Percentiles rank a stretch among this genome's conserved stretches.
These are phyloP conservation scores for Ia io DNA, from an alignment of 2,113 vertebrate genomes.

Conservation along the genomic window DNA sequence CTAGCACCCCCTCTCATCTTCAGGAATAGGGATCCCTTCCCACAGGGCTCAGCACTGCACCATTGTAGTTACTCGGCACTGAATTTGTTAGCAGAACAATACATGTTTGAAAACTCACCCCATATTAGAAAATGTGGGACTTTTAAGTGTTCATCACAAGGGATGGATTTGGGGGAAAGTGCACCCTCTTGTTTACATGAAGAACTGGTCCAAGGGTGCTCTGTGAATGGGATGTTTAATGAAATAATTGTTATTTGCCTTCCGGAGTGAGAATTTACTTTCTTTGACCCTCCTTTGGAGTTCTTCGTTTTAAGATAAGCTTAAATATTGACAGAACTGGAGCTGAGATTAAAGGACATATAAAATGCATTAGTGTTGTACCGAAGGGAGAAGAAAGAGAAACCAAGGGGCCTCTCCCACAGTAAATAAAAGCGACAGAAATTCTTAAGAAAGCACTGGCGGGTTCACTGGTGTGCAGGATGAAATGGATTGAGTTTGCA, in stretches of 20 bases:
- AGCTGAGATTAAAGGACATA: conserved; percentile 69
- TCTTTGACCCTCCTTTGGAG: conserved; percentile 68
- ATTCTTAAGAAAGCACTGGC: conserved; percentile 48
- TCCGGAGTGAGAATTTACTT: conserved; percentile 63
- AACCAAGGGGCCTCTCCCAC: conserved; percentile 26
- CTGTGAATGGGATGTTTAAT: conserved; percentile 50
- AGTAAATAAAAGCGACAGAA: conserved; percentile 21
- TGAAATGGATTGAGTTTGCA: neutral
- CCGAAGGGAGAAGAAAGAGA: conserved; percentile 35
- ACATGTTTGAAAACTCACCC: neutral
- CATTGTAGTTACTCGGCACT: rapidly evolving
- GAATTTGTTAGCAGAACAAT: neutral
- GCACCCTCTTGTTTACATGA: neutral
- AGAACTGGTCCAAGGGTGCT: conserved; percentile 8
- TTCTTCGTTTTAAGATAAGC: conserved; percentile 77
- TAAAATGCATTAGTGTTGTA: conserved; percentile 54
- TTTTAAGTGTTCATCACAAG: neutral
- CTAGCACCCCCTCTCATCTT: neutral
- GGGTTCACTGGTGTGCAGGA: neutral
- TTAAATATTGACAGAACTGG: conserved; percentile 80
- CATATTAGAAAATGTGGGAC: neutral
- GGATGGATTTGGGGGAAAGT: neutral
- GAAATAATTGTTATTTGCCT: conserved; percentile 70
- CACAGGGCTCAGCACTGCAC: neutral
- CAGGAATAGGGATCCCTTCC: neutral